Base-by-base conservation (phyloP, 2,888 invertebrate genomes). In the Ormyrus pomaceus region DNA sequence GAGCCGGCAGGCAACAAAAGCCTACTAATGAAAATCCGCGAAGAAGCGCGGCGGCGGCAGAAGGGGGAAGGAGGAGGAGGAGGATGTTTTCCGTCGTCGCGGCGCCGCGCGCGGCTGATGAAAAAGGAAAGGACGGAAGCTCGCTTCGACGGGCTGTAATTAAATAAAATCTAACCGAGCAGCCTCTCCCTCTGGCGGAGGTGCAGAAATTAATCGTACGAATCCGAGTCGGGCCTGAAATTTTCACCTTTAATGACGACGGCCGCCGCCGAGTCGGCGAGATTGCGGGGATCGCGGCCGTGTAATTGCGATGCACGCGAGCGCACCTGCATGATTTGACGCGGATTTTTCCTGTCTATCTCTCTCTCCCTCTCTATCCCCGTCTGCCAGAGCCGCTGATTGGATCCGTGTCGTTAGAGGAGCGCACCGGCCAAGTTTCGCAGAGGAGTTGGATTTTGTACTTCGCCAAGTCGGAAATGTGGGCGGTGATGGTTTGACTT, bases 21-120 rank as follows among this genome's bases (percentile, higher is more conserved):
- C 76, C 76, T 76, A 70, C 55, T 69, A 76, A 76, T 76, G 76
- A 69, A 76, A 76, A 76, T 76, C 62, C 75, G 53, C 13, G 34
- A 34, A 34, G 34, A 34, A 34, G 34, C 34, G 34, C 34, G 19
- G 19, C 19, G 34, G 34, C 34, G 34, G 34, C 4, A 34, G 4
- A 34, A 34, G 34, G 34, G 34, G 34, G 34, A 13, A 13, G 34
- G 34, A 3, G 34, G 34, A 34, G 34, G 34, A 34, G 34, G 34
- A 34, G 34, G 34, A 34, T 34, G 34, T 34, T 34, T 34, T 34
- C 34, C 34, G 34, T 34, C 34, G 34, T 34, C 34, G 34, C 34
- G 34, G 34, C 34, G 34, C 34, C 34, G 4, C 4, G 4, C 4
- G 34, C 34, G 34, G 34, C 34, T 34, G 34, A 34, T 34, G 34